Evolutionary conservation across 2,113 vertebrate species (phyloP).

Genomic region (Apteryx owenii): DNA sequence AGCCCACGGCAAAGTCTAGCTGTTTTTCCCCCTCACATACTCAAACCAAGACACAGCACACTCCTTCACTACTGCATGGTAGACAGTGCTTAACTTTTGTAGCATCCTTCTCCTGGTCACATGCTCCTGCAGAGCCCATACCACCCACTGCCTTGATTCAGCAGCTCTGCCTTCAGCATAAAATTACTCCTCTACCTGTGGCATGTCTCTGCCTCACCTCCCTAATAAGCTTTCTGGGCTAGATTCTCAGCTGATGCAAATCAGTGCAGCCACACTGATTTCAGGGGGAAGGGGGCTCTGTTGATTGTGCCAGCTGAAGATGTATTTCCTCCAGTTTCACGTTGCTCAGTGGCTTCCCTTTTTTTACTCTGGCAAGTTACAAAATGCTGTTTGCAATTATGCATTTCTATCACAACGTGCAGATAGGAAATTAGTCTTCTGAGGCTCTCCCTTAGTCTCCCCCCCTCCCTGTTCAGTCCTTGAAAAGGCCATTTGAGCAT

Average conservation of each 20-base stretch:
- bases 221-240: background rate
- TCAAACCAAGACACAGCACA: background rate
- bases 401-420: constrained; percentile 14
- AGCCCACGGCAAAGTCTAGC: background rate
- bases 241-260: background rate
- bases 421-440: constrained; percentile 43
- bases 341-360: background rate
- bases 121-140: background rate
- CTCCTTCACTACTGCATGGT: background rate
- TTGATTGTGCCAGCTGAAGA: background rate
- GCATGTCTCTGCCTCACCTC: background rate
- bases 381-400: constrained; percentile 30
- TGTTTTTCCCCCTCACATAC: background rate
- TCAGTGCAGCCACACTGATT: background rate
- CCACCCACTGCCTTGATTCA: background rate
- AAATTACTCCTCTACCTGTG: background rate
- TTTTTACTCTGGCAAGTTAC: background rate
- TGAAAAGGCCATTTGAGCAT: constrained; percentile 55
- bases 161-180: background rate
- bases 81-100: background rate
- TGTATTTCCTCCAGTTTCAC: background rate
- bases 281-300: background rate
- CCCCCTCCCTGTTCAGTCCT: background rate
- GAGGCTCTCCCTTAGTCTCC: background rate
- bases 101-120: background rate